phyloP scores from a whole-genome alignment of 2,797 vertebrate species.

The Microctenopoma steveboyesi region DNA sequence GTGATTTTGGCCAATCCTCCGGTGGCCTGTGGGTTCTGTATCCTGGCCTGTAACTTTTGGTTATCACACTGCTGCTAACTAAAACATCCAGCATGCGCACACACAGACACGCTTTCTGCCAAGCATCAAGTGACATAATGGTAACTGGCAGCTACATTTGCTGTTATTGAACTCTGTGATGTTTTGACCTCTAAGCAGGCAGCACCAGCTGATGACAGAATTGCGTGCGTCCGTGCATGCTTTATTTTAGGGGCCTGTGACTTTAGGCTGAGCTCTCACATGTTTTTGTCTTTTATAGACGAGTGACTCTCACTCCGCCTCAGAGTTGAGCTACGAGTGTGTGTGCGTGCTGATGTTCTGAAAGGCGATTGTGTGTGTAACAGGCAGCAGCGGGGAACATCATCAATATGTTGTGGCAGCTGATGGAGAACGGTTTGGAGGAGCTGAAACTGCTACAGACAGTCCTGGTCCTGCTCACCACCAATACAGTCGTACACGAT shows the following conservation, averaged over 20 bases:
- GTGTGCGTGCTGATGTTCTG: neutral
- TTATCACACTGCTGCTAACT: slow-evolving; percentile 3
- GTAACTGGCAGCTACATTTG: slow-evolving; percentile 25
- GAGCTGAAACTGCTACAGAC: slow-evolving; percentile 98
- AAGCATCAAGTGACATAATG: slow-evolving; percentile 36
- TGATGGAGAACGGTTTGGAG: slow-evolving; percentile 99
- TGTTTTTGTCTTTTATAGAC: slow-evolving; percentile 1
- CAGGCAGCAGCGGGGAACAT: slow-evolving; percentile 97
- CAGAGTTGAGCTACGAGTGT: neutral
- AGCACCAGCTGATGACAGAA: slow-evolving; percentile 47
- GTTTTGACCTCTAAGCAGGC: slow-evolving; percentile 25
- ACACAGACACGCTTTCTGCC: slow-evolving; percentile 17
- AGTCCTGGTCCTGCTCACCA: slow-evolving; percentile 96
- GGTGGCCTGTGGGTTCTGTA: neutral
- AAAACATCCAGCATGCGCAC: neutral
- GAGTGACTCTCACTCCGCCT: neutral
- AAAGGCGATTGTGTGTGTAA: neutral
- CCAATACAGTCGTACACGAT: slow-evolving; percentile 97
- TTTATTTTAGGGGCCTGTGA: slow-evolving; percentile 8
- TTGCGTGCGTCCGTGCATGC: slow-evolving; percentile 19
- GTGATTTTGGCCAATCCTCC: neutral
- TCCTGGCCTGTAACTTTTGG: neutral
- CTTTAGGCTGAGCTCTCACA: slow-evolving; percentile 20
- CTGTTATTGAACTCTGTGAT: slow-evolving; percentile 21
- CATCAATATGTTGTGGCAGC: slow-evolving; percentile 99